phyloP scores from a whole-genome alignment of 1,140 invertebrate species.

The Bilobella aurantiaca region DNA sequence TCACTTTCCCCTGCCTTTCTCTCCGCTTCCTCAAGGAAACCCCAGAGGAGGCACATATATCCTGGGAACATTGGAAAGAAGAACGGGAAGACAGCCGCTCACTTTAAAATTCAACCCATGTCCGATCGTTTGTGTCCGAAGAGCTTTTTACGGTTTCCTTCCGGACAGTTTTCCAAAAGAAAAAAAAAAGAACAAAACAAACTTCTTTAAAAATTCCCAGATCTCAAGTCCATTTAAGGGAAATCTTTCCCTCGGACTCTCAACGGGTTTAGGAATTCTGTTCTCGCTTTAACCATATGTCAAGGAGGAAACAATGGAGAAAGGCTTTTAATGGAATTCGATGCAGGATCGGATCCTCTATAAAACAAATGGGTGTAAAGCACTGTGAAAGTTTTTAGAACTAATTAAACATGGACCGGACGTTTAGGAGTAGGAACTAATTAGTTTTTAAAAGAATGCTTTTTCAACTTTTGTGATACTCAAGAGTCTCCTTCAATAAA shows the following conservation, averaged over 20 bases:
- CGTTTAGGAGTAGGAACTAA: too few relatives aligned
- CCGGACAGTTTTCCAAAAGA: not conserved
- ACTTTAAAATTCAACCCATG: conserved; percentile 12
- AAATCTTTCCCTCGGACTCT: too few relatives aligned
- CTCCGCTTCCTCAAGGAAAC: not conserved
- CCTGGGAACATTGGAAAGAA: not conserved
- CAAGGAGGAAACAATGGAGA: not conserved
- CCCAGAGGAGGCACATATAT: not conserved
- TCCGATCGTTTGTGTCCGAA: conserved; percentile 7
- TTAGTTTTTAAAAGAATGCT: too few relatives aligned
- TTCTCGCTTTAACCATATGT: not conserved
- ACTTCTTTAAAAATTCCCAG: not conserved
- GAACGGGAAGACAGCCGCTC: too few relatives aligned
- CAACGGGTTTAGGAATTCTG: not conserved
- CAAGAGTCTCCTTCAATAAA: too few relatives aligned
- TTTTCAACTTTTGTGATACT: too few relatives aligned
- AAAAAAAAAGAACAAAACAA: not conserved
- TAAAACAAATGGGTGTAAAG: too few relatives aligned
- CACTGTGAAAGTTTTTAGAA: too few relatives aligned
- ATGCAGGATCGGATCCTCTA: not conserved
- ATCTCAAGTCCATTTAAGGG: not conserved
- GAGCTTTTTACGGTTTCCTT: conserved; percentile 7
- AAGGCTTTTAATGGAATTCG: not conserved
- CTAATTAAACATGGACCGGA: too few relatives aligned
- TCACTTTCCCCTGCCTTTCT: conserved; percentile 4